Percentiles rank a stretch among this genome's conserved stretches.
Evolutionary conservation across 1,140 invertebrate species (phyloP).

Genomic region (Phenacoccus solenopsis): DNA sequence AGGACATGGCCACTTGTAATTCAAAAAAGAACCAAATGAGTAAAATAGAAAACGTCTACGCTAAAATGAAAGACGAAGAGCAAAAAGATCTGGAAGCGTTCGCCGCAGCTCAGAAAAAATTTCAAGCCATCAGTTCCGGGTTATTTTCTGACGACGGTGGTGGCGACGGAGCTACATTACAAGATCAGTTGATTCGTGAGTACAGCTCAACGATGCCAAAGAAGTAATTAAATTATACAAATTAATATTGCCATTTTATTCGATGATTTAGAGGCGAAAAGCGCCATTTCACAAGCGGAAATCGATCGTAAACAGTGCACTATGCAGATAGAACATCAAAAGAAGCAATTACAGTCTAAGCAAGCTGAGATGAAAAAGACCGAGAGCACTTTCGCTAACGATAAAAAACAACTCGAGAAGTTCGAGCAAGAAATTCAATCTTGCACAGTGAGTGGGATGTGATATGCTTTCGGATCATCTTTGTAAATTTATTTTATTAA

Average conservation of each 20-base stretch:
- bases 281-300: constrained; percentile 57
- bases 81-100: constrained; percentile 52
- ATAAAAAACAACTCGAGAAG: constrained; percentile 47
- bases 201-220: constrained; percentile 19
- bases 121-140: constrained; percentile 72
- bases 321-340: constrained; percentile 60
- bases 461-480: no score
- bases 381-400: constrained; percentile 55
- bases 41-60: constrained; percentile 53
- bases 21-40: constrained; percentile 53
- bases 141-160: constrained; percentile 66
- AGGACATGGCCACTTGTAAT: constrained; percentile 50
- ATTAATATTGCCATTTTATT: constrained; percentile 5
- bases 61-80: constrained; percentile 53
- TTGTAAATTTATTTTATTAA: no score
- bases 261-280: constrained; percentile 49
- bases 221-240: constrained; percentile 12
- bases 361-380: constrained; percentile 54
- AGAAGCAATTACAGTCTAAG: constrained; percentile 52
- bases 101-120: constrained; percentile 58
- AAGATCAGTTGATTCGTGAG: constrained; percentile 75
- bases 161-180: constrained; percentile 69
- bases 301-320: constrained; percentile 65
- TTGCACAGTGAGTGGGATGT: constrained; percentile 35
- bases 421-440: constrained; percentile 47